Evolutionary conservation across 2,113 vertebrate species (phyloP).

Genomic region (Lepidothrix coronata): DNA sequence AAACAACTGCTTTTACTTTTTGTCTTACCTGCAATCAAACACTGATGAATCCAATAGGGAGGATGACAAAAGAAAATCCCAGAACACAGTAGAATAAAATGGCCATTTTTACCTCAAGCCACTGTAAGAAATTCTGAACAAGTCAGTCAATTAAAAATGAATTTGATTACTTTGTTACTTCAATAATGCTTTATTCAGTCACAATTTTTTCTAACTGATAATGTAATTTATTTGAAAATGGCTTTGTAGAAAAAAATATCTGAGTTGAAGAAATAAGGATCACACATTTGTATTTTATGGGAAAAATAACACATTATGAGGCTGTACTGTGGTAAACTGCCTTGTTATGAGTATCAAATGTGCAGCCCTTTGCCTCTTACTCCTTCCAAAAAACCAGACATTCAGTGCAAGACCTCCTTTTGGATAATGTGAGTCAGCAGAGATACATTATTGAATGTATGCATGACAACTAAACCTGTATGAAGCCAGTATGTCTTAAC

Average conservation of each 20-base stretch:
- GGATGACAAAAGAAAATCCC: not conserved
- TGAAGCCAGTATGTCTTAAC: not conserved
- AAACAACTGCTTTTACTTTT: not conserved
- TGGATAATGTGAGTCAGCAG: not conserved
- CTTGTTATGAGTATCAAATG: not conserved
- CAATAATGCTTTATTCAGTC: not conserved
- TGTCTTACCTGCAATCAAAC: not conserved
- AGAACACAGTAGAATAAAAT: not conserved
- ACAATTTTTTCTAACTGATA: not conserved
- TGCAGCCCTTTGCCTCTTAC: not conserved
- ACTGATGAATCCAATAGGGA: not conserved
- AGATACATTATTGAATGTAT: not conserved
- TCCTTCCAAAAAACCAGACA: not conserved
- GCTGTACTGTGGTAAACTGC: not conserved
- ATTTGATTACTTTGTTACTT: not conserved
- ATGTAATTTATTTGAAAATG: not conserved
- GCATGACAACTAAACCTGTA: not conserved
- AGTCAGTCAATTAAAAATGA: not conserved
- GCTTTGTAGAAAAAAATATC: not conserved
- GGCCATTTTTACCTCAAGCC: not conserved
- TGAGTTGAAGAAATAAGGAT: not conserved
- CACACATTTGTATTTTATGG: not conserved
- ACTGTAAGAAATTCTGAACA: not conserved
- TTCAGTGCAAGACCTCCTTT: not conserved
- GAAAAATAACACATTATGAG: not conserved